Percentiles rank a stretch among this genome's conserved stretches.
Conservation (phyloP, 2,888 invertebrate genomes). For the Spodoptera exigua region DNA sequence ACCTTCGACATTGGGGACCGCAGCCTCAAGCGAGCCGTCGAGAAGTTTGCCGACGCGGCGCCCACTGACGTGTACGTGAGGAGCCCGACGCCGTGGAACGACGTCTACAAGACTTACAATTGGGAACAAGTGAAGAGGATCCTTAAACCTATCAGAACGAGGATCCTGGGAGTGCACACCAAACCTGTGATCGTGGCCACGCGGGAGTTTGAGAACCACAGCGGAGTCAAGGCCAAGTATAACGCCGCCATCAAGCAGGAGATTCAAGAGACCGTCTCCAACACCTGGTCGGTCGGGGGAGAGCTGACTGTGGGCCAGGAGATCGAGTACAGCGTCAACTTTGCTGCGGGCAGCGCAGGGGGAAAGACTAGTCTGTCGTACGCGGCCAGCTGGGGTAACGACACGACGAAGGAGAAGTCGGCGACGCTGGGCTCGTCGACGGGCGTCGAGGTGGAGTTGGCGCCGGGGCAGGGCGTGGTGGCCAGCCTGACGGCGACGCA, state of each 20-base stretch:
- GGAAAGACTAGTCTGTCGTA: conserved; percentile 18
- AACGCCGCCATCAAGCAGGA: conserved; percentile 56
- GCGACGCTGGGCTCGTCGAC: conserved; percentile 20
- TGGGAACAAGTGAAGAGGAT: conserved; percentile 62
- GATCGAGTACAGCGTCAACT: conserved; percentile 13
- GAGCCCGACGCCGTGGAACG: conserved; percentile 68
- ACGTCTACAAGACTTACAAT: conserved; percentile 60
- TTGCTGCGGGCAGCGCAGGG: conserved; percentile 2
- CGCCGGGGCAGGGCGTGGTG: conserved; percentile 15
- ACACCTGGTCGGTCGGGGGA: conserved; percentile 56
- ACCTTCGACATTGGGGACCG: conserved; percentile 59
- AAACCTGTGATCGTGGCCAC: conserved; percentile 49
- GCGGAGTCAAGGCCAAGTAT: conserved; percentile 44
- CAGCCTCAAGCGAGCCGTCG: conserved; percentile 51
- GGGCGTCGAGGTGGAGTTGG: conserved; percentile 17
- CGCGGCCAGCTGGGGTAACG: conserved; percentile 17
- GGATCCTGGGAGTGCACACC: conserved; percentile 46
- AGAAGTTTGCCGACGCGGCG: conserved; percentile 46
- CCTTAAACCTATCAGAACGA: conserved; percentile 49
- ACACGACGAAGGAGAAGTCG: conserved; percentile 5
- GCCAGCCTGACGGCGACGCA: conserved; percentile 28
- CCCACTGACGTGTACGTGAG: conserved; percentile 61
- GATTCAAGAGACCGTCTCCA: conserved; percentile 55
- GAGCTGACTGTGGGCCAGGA: conserved; percentile 45
- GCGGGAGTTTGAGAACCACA: conserved; percentile 55